Evolutionary conservation across 2,113 vertebrate species (phyloP), one percentile per base, ranked within the genome.

Genomic region (Hymenochirus boettgeri): DNA sequence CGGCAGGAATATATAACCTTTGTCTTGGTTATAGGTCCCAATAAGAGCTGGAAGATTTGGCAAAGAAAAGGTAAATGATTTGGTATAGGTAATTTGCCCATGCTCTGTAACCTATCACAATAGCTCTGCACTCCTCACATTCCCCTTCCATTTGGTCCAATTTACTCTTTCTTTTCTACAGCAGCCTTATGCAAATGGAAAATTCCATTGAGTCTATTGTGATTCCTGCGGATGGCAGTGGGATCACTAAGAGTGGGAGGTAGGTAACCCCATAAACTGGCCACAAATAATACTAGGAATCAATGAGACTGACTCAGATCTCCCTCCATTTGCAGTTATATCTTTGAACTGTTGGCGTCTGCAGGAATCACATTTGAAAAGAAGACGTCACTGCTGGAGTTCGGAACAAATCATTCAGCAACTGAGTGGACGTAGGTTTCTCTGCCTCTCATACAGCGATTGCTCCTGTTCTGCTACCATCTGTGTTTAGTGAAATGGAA

Each of bases 21-120:
- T 15, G 45, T 66, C 65, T 70, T 66, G 70, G 26, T 23, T 70
- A 21, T 78, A 99, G 95, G 85, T 10, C 76, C 92, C 57, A 93
- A 82, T 70, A 97, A 73, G 80, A 91, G 6, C 79, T 94, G 8
- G 72, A 81, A 23, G 85, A 85, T 13, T 52, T 97, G 5, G 95
- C 93, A 3, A 98, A 97, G 82, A 83, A 97, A 60, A 99, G 98
- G n/a, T n/a, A n/a, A n/a, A n/a, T n/a, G n/a, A n/a, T n/a, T n/a
- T n/a, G n/a, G n/a, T n/a, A n/a, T 98, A 74, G 86, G 96, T 99
- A 77, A 90, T 94, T 64, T 11, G 3, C 9, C 2, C 3, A 12
- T 35, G 31, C 31, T 12, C 33, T 35, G 33, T 35, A 13, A n/a
- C n/a, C n/a, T n/a, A n/a, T n/a, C n/a, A n/a, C n/a, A n/a, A n/a